Evolutionary conservation across 1,140 invertebrate genomes (phyloP).

Genomic region (Choristoneura fumiferana): DNA sequence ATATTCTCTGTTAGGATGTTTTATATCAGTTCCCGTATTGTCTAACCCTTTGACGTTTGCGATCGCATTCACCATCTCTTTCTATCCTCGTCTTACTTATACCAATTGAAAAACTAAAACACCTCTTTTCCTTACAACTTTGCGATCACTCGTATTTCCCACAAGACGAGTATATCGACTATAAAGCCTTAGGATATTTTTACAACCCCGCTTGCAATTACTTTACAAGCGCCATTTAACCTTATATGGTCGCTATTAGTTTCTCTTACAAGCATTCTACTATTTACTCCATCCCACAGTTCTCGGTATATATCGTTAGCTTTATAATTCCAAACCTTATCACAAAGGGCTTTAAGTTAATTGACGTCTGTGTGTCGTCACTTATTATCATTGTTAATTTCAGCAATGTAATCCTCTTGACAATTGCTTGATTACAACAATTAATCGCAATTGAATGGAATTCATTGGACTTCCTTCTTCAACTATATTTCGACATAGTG

Average conservation of each 20-base stretch:
- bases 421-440: constrained; percentile 74
- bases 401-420: constrained; percentile 57
- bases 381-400: constrained; percentile 50
- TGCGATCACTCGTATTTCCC: background rate
- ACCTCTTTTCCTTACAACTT: constrained; percentile 3
- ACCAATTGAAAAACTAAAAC: background rate
- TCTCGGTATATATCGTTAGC: constrained; percentile 22
- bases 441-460: constrained; percentile 74
- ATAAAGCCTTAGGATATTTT: constrained; percentile 21
- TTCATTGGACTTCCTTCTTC: constrained; percentile 56
- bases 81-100: too few relatives aligned
- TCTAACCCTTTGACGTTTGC: too few relatives aligned
- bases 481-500: constrained; percentile 19
- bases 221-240: constrained; percentile 44
- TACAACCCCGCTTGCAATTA: constrained; percentile 28
- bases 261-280: constrained; percentile 33
- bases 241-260: constrained; percentile 44
- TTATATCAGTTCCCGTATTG: too few relatives aligned
- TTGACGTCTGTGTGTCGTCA: constrained; percentile 23
- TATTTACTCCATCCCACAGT: constrained; percentile 40
- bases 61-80: too few relatives aligned
- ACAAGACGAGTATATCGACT: background rate
- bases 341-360: constrained; percentile 26
- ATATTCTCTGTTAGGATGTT: too few relatives aligned
- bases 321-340: constrained; percentile 28